These are phyloP conservation scores for Ophonus ardosiacus DNA, from an alignment of 2,888 invertebrate species.

Conservation along the genomic window DNA sequence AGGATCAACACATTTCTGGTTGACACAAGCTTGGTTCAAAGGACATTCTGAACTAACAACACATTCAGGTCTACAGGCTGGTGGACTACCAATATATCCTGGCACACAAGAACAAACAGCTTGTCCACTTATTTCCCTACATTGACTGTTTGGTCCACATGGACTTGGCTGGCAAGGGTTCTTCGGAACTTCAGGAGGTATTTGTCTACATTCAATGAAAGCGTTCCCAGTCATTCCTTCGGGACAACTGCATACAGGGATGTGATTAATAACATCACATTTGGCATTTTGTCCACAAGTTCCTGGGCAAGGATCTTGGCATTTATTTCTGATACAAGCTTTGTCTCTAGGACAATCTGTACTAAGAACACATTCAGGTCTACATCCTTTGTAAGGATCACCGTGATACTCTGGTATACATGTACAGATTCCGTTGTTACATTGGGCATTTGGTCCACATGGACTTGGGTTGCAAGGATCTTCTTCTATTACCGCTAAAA, in stretches of 20 bases:
- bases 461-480: slow-evolving; percentile 84
- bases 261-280: slow-evolving; percentile 91
- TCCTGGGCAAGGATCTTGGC: slow-evolving; percentile 88
- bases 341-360: slow-evolving; percentile 86
- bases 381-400: slow-evolving; percentile 86
- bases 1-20: slow-evolving; percentile 76
- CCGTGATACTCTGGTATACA: slow-evolving; percentile 86
- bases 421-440: slow-evolving; percentile 84
- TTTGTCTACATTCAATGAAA: slow-evolving; percentile 80
- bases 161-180: slow-evolving; percentile 71
- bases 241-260: slow-evolving; percentile 91
- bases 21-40: slow-evolving; percentile 74
- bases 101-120: slow-evolving; percentile 74
- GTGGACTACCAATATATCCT: slow-evolving; percentile 74
- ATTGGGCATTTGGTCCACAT: slow-evolving; percentile 88
- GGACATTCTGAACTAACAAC: slow-evolving; percentile 75
- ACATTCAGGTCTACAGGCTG: slow-evolving; percentile 75
- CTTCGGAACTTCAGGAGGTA: slow-evolving; percentile 53
- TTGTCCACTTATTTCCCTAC: slow-evolving; percentile 66
- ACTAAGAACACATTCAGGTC: slow-evolving; percentile 85
- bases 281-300: slow-evolving; percentile 89
- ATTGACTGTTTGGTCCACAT: slow-evolving; percentile 73
- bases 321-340: slow-evolving; percentile 89
- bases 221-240: slow-evolving; percentile 89
- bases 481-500: background rate